Evolutionary conservation across 2,888 invertebrate species (phyloP).

Genomic region (Habrosyne pyritoides): DNA sequence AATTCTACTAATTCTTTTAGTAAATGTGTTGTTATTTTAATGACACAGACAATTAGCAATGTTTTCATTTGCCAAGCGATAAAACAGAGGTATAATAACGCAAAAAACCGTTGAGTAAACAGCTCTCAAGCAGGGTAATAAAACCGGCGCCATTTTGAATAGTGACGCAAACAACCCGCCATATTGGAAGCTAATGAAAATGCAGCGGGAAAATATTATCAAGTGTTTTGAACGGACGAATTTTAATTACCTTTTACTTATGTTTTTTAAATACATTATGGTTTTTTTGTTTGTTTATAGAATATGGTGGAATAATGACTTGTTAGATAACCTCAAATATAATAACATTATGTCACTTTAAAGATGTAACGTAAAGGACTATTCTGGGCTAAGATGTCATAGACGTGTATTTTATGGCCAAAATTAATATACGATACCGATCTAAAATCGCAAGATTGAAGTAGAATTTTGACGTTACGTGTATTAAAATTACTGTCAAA

Average conservation of each 20-base stretch:
- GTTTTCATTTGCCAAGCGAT: neutral
- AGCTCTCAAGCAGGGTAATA: neutral
- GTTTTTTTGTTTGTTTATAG: too few species aligned
- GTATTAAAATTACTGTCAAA: too few species aligned
- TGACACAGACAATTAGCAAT: neutral
- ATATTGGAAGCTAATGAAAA: constrained; percentile 32
- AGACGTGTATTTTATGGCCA: too few species aligned
- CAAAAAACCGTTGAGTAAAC: constrained; percentile 9
- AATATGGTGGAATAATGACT: too few species aligned
- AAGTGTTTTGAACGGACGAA: constrained; percentile 20
- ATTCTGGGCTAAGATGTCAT: too few species aligned
- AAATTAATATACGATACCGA: too few species aligned
- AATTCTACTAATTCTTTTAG: too few species aligned
- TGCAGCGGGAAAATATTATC: constrained; percentile 26
- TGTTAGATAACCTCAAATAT: too few species aligned
- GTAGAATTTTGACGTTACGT: too few species aligned
- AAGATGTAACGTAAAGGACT: too few species aligned
- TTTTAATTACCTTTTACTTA: constrained; percentile 23
- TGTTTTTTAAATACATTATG: neutral
- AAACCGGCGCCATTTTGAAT: constrained; percentile 11
- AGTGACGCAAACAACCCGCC: constrained; percentile 23
- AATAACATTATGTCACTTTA: too few species aligned
- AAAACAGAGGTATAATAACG: constrained; percentile 3
- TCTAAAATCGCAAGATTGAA: too few species aligned
- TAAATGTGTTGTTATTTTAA: neutral